Evolutionary conservation across 2,113 vertebrate species (phyloP).

Genomic region (Octodon degus): DNA sequence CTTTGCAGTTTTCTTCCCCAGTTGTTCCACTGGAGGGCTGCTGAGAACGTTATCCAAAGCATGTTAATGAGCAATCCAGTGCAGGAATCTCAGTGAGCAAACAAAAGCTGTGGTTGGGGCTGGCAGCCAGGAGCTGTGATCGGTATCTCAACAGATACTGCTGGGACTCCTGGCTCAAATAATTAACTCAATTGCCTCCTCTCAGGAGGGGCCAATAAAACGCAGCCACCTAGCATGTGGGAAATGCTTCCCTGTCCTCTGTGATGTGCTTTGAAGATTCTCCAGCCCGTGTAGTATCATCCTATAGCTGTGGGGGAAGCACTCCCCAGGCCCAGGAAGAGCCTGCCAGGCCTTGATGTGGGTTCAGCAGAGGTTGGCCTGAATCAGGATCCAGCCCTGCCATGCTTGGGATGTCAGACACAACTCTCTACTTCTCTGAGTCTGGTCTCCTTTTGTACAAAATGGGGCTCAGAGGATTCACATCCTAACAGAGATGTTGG

Average conservation of each 20-base stretch:
- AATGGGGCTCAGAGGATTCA: conserved; percentile 21
- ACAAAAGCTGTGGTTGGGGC: conserved; percentile 51
- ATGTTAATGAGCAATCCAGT: conserved; percentile 65
- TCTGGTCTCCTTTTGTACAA: background rate
- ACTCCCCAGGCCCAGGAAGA: background rate
- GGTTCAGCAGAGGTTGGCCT: background rate
- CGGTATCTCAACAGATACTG: conserved; percentile 62
- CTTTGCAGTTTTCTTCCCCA: conserved; percentile 29
- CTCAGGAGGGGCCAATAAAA: conserved; percentile 59
- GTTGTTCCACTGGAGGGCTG: conserved; percentile 53
- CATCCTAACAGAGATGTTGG: background rate
- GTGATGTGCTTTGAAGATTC: conserved; percentile 35
- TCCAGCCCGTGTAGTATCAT: background rate
- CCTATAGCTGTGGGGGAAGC: background rate
- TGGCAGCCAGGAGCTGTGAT: background rate
- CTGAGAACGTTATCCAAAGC: conserved; percentile 70
- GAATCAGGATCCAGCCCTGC: background rate
- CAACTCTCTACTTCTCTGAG: background rate
- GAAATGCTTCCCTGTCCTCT: background rate
- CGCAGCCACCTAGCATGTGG: conserved; percentile 52
- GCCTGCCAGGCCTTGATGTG: background rate
- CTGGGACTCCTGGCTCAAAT: conserved; percentile 34
- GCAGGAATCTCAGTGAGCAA: conserved; percentile 16
- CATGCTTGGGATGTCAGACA: background rate
- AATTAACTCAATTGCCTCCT: conserved; percentile 73